These are phyloP conservation scores for Drosophila kanapiae DNA, from an alignment of 1,140 invertebrate genomes.

Conservation along the genomic window DNA sequence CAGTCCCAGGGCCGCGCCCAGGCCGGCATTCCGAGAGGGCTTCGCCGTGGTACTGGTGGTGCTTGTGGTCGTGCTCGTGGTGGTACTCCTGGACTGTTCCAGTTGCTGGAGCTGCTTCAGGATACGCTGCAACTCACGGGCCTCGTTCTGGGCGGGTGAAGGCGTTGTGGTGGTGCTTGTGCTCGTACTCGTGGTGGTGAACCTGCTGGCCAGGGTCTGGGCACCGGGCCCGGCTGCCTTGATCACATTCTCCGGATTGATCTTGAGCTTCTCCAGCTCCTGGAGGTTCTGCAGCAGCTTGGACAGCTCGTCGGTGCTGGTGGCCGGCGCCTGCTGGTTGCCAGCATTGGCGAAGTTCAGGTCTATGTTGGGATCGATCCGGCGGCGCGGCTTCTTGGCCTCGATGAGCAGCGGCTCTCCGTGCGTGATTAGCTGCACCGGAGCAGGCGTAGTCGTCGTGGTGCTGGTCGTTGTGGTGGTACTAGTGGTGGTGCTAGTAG, in stretches of 20 bases:
- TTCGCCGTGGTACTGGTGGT: constrained; percentile 19
- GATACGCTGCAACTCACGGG: constrained; percentile 49
- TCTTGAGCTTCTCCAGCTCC: constrained; percentile 73
- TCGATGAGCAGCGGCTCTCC: constrained; percentile 75
- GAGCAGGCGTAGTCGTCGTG: constrained; percentile 33
- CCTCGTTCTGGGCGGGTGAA: constrained; percentile 31
- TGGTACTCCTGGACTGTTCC: constrained; percentile 45
- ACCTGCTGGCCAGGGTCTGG: constrained; percentile 59
- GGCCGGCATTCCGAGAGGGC: neutral
- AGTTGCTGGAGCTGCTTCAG: constrained; percentile 53
- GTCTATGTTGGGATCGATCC: constrained; percentile 81
- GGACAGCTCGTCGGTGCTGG: constrained; percentile 61
- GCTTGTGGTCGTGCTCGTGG: constrained; percentile 25
- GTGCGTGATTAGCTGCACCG: constrained; percentile 69
- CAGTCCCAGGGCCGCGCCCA: constrained; percentile 3
- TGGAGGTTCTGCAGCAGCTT: constrained; percentile 78
- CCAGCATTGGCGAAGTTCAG: constrained; percentile 69
- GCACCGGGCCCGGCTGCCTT: constrained; percentile 45
- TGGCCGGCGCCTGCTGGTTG: constrained; percentile 59
- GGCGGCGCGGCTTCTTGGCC: constrained; percentile 72
- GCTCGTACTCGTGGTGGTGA: constrained; percentile 12
- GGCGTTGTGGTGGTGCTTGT: constrained; percentile 17
- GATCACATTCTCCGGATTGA: constrained; percentile 74
- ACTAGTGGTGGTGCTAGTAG: constrained; percentile 16
- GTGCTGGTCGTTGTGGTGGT: constrained; percentile 38